Base-by-base conservation (phyloP, 2,797 vertebrate species). In the Cichlasoma orientale region DNA sequence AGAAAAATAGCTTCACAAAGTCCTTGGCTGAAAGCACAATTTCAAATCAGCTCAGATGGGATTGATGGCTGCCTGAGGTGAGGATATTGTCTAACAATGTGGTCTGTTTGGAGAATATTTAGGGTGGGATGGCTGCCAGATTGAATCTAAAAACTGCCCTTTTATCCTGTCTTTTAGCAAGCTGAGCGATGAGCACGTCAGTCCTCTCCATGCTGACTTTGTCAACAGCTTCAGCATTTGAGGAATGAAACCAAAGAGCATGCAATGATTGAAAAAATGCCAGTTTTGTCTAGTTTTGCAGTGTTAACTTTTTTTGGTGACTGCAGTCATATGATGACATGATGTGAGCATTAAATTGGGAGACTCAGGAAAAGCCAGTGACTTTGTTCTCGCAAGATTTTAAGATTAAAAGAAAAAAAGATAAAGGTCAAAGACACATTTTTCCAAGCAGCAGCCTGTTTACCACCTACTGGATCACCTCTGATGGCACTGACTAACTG, bases 61-160 rank as follows among this genome's bases (percentile, higher is more conserved):
- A 56, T 36, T 61, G 41, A 61, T 56, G n/a, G 7, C 58, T 38
- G 55, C 76, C 74, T 75, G 7, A 25, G 25, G 74, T 56, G 53
- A 72, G 68, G 74, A 85, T 84, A 56, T 57, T 19, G 16, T 79
- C 72, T 7, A 14, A 75, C 29, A 36, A 70, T 33, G 52, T 9
- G 16, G n/a, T 29, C 53, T 55, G 56, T 76, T 33, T 7, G 23
- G 44, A 58, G 70, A 71, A 5, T 66, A 71, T 79, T 72, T 50
- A 33, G 6, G 11, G 2, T 12, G 18, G 4, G 25, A 27, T 50
- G 2, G 14, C 47, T 53, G 53, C 74, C 10, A 74, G 25, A 52
- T 13, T 59, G n/a, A 21, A 75, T 80, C 5, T 58, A 23, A 63
- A 58, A 55, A 18, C 10, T 38, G 10, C 57, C 33, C 4, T 47